phyloP scores from a whole-genome alignment of 2,797 vertebrate species.

The Bovichtus variegatus region DNA sequence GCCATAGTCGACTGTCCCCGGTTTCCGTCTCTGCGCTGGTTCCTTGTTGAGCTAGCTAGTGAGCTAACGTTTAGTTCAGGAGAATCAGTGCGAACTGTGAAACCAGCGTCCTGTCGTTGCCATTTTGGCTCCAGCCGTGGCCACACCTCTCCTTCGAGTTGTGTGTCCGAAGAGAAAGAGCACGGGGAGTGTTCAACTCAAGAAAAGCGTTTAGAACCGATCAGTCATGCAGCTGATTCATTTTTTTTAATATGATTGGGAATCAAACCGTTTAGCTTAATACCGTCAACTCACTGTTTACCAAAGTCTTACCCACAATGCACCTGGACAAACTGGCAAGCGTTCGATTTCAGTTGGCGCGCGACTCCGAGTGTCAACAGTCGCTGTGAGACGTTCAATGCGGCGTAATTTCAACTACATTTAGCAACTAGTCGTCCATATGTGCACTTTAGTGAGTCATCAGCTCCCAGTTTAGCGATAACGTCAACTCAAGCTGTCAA shows the following conservation, averaged over 20 bases:
- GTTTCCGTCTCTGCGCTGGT: slow-evolving; percentile 46
- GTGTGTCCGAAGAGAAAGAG: not conserved
- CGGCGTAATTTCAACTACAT: not conserved
- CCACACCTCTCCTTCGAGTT: slow-evolving; percentile 66
- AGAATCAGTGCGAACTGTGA: slow-evolving; percentile 74
- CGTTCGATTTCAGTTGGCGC: slow-evolving; percentile 55
- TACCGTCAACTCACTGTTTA: slow-evolving; percentile 35
- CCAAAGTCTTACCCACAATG: slow-evolving; percentile 70
- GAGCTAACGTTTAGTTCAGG: slow-evolving; percentile 28
- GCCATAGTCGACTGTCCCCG: slow-evolving; percentile 79
- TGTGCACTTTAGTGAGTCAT: not conserved
- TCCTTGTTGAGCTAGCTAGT: slow-evolving; percentile 61
- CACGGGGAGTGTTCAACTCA: not conserved
- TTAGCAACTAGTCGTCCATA: not conserved
- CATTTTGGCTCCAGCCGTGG: slow-evolving; percentile 71
- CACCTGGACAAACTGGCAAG: slow-evolving; percentile 67
- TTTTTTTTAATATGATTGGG: not conserved
- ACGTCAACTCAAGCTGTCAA: not conserved
- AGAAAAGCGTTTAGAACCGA: not conserved
- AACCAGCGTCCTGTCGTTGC: slow-evolving; percentile 56
- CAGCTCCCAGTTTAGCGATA: not conserved
- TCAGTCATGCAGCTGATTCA: not conserved
- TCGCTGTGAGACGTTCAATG: not conserved
- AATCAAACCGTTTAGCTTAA: not conserved
- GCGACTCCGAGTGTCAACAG: slow-evolving; percentile 15